phyloP scores from a whole-genome alignment of 2,797 vertebrate genomes.

The Sebastes minor region DNA sequence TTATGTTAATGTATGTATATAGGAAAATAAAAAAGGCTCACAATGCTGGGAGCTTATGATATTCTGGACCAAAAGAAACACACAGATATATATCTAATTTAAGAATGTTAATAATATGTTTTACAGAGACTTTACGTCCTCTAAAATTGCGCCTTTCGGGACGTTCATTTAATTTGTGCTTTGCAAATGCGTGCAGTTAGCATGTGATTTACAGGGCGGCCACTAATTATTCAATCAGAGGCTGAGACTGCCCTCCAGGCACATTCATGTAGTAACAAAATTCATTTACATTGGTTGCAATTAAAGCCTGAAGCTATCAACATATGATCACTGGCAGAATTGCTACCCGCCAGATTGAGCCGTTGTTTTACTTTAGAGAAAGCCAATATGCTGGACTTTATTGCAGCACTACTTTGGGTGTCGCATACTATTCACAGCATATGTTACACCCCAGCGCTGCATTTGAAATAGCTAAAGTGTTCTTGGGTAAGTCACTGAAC shows the following conservation, averaged over 20 bases:
- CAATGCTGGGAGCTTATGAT: neutral
- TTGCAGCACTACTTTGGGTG: neutral
- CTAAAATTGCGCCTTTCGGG: neutral
- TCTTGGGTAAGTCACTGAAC: neutral
- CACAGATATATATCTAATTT: neutral
- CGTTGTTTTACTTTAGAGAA: neutral
- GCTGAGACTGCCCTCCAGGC: constrained; percentile 16
- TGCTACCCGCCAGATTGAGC: neutral
- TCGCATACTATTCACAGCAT: neutral
- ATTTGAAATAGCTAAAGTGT: neutral
- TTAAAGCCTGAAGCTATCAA: constrained; percentile 4
- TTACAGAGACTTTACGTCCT: neutral
- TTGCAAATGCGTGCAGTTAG: neutral
- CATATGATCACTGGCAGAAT: neutral
- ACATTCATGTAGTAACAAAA: constrained; percentile 21
- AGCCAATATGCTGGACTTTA: neutral
- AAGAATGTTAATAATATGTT: neutral
- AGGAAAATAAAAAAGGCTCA: neutral
- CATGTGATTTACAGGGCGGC: constrained; percentile 26
- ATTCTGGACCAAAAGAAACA: neutral
- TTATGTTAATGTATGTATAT: neutral
- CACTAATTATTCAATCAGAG: constrained; percentile 24
- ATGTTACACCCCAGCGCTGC: neutral
- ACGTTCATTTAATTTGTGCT: neutral
- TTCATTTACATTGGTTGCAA: constrained; percentile 13